Evolutionary conservation across 2,888 invertebrate species (phyloP), one percentile per base, ranked within the genome.

Genomic region (Sinohyriopsis cumingii): DNA sequence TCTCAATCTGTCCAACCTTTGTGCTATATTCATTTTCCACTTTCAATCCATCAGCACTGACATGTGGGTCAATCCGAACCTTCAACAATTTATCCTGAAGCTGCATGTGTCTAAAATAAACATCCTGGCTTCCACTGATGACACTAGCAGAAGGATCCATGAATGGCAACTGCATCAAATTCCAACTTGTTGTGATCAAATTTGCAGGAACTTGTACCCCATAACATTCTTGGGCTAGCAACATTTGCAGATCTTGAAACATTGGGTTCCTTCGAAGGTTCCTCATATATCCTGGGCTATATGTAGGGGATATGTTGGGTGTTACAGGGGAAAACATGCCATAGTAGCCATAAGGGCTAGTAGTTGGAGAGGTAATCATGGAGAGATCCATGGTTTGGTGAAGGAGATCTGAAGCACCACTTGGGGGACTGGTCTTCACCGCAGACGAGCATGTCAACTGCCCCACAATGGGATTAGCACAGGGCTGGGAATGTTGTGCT

Each of bases 191-290:
- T 33, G 82, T 82, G 61, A 85, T 80, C 7, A 85, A 77, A 63
- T 80, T 84, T 0, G 82, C 80, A 4, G 83, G 84, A 18, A 82
- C 83, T 69, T 81, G 78, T 74, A 82, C 78, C 73, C 81, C 78
- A 28, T 74, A 65, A 67, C 82, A 83, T 74, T 84, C 84, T 62
- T 82, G 78, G 25, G 77, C 67, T 0, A 83, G 77, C 1, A 82
- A 63, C 45, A 75, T 73, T 67, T 82, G 82, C n/a, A 84, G 67
- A 45, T 84, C 84, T n/a, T 73, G 63, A 67, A 84, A 84, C 78
- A 83, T 81, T n/a, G 84, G 83, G 69, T 84, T 82, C 57, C 75
- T 81, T 64, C 79, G 80, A n/a, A 84, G 77, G 33, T 79, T 73
- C 3, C 75, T 67, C n/a, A 84, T 75, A 60, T 78, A 79, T 15